Evolutionary conservation across 2,888 invertebrate genomes (phyloP).

Genomic region (Leucophora obtusa): DNA sequence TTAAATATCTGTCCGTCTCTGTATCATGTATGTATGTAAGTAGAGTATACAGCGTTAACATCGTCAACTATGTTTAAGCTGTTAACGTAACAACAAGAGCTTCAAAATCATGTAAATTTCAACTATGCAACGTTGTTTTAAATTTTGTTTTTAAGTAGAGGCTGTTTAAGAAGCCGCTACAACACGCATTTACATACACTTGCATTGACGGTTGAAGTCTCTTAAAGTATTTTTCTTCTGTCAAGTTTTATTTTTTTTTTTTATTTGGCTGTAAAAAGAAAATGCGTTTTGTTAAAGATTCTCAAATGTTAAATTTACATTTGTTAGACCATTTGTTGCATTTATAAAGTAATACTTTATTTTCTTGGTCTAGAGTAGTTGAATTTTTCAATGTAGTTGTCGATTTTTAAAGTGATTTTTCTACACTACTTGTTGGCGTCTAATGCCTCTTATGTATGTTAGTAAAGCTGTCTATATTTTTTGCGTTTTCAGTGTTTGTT

Average conservation of each 20-base stretch:
- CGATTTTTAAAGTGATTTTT: conserved; percentile 43
- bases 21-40: not conserved
- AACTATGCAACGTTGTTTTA: conserved; percentile 39
- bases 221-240: conserved; percentile 39
- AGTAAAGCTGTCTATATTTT: conserved; percentile 37
- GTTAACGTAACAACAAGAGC: conserved; percentile 53
- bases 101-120: conserved; percentile 59
- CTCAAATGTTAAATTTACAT: conserved; percentile 50
- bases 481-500: not conserved
- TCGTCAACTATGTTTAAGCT: conserved; percentile 29
- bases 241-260: conserved; percentile 6
- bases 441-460: conserved; percentile 48
- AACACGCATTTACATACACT: conserved; percentile 50
- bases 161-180: conserved; percentile 53
- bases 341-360: not conserved
- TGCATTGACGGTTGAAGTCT: conserved; percentile 36
- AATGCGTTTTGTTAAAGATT: conserved; percentile 53
- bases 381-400: not conserved
- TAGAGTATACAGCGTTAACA: conserved; percentile 37
- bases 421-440: conserved; percentile 61
- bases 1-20: no score
- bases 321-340: conserved; percentile 4
- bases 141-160: not conserved
- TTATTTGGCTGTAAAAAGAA: conserved; percentile 11
- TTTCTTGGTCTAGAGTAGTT: conserved; percentile 1